phyloP scores from a whole-genome alignment of 2,113 vertebrate genomes.

The Poeciliopsis occidentalis region DNA sequence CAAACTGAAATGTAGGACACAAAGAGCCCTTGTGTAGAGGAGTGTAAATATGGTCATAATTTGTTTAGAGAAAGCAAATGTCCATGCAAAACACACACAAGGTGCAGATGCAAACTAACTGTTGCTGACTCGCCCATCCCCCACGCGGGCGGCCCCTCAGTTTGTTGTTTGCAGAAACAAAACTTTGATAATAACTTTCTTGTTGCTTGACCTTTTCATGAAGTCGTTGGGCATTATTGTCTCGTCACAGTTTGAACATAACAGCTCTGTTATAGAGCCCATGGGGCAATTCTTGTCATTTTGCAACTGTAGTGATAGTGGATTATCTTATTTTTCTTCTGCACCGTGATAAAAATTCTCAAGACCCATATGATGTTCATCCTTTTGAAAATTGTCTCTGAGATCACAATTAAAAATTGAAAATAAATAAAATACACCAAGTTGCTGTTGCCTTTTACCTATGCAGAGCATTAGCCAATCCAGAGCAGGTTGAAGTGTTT shows the following conservation, averaged over 20 bases:
- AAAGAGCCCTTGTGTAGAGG: constrained; percentile 3
- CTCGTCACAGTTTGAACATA: constrained; percentile 21
- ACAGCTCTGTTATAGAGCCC: constrained; percentile 29
- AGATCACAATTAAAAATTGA: not conserved
- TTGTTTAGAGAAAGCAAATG: constrained; percentile 23
- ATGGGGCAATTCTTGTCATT: constrained; percentile 18
- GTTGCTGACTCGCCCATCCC: not conserved
- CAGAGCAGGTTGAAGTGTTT: not conserved
- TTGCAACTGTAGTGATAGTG: not conserved
- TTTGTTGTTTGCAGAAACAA: constrained; percentile 13
- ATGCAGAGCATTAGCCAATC: not conserved
- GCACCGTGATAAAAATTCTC: not conserved
- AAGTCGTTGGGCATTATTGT: constrained; percentile 36
- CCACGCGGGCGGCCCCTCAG: not conserved
- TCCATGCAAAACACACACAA: constrained; percentile 46
- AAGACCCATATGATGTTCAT: not conserved
- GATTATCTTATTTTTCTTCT: not conserved
- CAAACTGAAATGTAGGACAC: constrained; percentile 1
- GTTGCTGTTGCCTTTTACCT: not conserved
- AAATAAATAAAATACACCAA: not conserved
- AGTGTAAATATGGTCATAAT: not conserved
- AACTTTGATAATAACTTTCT: constrained; percentile 46
- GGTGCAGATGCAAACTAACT: constrained; percentile 52
- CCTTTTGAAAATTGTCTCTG: constrained; percentile 1
- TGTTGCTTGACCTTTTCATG: constrained; percentile 54